Evolutionary conservation across 2,113 vertebrate genomes (phyloP).

Genomic region (Pandion haliaetus): DNA sequence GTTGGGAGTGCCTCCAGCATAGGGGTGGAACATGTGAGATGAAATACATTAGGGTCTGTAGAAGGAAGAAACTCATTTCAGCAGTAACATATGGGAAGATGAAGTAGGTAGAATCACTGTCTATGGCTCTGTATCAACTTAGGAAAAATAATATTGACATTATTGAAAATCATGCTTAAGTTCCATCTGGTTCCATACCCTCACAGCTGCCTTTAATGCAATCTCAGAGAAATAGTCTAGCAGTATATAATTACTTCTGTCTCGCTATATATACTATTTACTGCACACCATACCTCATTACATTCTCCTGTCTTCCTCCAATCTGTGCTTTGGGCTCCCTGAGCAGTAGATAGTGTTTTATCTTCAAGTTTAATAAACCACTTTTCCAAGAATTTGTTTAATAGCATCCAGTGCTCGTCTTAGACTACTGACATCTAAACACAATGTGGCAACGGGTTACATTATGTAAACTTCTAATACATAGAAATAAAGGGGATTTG

Average conservation of each 20-base stretch:
- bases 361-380: neutral
- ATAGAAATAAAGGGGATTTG: neutral
- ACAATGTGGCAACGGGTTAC: neutral
- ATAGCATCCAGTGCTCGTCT: neutral
- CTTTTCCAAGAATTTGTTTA: neutral
- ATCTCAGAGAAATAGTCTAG: neutral
- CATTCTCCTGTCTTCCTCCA: neutral
- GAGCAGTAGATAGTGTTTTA: neutral
- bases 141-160: neutral
- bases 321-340: neutral
- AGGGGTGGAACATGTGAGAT: neutral
- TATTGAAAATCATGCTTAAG: neutral
- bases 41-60: neutral
- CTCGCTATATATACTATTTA: neutral
- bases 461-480: neutral
- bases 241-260: neutral
- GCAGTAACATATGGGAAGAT: neutral
- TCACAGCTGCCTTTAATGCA: neutral
- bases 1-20: neutral
- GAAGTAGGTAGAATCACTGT: neutral
- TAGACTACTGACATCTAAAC: neutral
- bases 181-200: neutral
- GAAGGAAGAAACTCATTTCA: neutral
- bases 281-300: neutral
- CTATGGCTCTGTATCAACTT: neutral